Evolutionary conservation across 2,797 vertebrate genomes (phyloP).

Genomic region (Bradypodion pumilum): DNA sequence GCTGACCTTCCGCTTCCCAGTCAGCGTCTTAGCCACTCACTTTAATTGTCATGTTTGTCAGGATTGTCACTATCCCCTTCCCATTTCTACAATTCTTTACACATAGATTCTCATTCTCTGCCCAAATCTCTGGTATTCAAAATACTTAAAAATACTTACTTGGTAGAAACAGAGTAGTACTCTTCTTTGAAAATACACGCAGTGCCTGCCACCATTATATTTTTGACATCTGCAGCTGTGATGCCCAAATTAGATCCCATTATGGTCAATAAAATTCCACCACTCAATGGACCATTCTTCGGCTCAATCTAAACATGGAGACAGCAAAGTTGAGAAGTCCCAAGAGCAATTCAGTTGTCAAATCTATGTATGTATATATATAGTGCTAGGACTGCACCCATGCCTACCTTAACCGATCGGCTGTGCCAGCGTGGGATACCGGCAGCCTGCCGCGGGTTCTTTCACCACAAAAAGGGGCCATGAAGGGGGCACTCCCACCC

Average conservation of each 20-base stretch:
- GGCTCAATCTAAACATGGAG: constrained; percentile 86
- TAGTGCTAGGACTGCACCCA: too few species aligned
- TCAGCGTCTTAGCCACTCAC: too few species aligned
- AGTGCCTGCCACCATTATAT: constrained; percentile 83
- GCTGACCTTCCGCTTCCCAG: too few species aligned
- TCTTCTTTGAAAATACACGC: constrained; percentile 83
- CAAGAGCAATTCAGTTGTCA: neutral
- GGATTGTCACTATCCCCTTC: neutral
- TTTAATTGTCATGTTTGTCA: neutral
- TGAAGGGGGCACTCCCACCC: too few species aligned
- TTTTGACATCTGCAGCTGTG: constrained; percentile 83
- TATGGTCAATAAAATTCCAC: constrained; percentile 88
- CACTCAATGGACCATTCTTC: constrained; percentile 84
- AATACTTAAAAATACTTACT: constrained; percentile 75
- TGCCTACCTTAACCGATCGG: too few species aligned
- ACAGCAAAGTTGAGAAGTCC: constrained; percentile 41
- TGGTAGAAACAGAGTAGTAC: constrained; percentile 90
- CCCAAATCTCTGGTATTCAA: constrained; percentile 9
- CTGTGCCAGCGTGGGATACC: too few species aligned
- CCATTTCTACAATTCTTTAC: neutral
- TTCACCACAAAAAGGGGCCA: too few species aligned
- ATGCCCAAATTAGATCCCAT: constrained; percentile 93
- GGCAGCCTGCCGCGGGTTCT: too few species aligned
- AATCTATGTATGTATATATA: too few species aligned
- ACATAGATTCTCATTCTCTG: neutral